Evolutionary conservation across 2,797 vertebrate genomes (phyloP).

Genomic region (Helostoma temminkii): DNA sequence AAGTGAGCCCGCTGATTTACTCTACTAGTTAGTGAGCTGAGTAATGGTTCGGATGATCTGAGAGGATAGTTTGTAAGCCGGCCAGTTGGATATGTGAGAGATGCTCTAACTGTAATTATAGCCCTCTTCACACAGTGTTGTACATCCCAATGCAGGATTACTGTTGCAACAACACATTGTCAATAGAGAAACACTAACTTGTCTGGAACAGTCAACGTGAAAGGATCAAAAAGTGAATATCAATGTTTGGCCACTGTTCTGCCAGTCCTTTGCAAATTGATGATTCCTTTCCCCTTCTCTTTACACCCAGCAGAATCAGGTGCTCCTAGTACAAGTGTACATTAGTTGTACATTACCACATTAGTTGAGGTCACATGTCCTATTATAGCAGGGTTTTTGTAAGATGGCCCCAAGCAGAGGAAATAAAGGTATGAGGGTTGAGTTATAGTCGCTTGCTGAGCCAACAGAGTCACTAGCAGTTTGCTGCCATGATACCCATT

Average conservation of each 20-base stretch:
- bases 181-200: too few species aligned
- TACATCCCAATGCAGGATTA: slow-evolving; percentile 29
- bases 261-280: slow-evolving; percentile 39
- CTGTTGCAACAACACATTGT: too few species aligned
- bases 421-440: slow-evolving; percentile 55
- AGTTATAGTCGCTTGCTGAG: slow-evolving; percentile 58
- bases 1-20: slow-evolving; percentile 69
- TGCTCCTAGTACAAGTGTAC: slow-evolving; percentile 30
- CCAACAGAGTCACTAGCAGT: slow-evolving; percentile 51
- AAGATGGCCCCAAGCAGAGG: slow-evolving; percentile 42
- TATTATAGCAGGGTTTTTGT: slow-evolving; percentile 60
- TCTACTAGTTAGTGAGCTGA: slow-evolving; percentile 80
- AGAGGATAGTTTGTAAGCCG: slow-evolving; percentile 68
- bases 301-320: slow-evolving; percentile 22
- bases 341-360: too few species aligned
- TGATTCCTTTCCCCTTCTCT: slow-evolving; percentile 16
- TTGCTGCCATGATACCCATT: slow-evolving; percentile 61
- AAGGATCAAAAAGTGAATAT: too few species aligned
- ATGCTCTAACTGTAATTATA: slow-evolving; percentile 73
- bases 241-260: slow-evolving; percentile 1
- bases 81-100: slow-evolving; percentile 57
- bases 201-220: too few species aligned
- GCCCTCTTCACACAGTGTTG: slow-evolving; percentile 23
- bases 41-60: slow-evolving; percentile 71
- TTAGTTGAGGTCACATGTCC: slow-evolving; percentile 46